Base-by-base conservation (phyloP, 2,888 invertebrate genomes). In the Mycalesis mineus region DNA sequence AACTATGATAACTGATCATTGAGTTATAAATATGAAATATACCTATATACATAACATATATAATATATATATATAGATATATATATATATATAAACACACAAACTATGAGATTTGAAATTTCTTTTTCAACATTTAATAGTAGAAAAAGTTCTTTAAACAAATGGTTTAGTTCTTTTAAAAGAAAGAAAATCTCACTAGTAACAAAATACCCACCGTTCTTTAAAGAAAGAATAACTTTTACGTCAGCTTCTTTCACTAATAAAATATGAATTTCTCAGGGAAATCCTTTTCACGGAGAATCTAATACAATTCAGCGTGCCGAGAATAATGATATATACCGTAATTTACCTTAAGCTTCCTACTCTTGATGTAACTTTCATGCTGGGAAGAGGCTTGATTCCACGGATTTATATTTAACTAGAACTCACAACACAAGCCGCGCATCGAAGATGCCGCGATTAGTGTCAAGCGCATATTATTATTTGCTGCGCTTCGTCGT, bases 261-360 rank as follows among this genome's bases (percentile, higher is more conserved):
- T 52, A 42, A 52, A 52, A 42, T 52, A 52, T 33, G 52, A 42
- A 42, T 42, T 52, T 42, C 42, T 31, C 8, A 36, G 33, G 42
- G 33, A 31, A 52, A 42, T 42, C 52, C 33, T 33, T 41, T 52
- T 52, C 42, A 41, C 15, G 42, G 9, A 52, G 31, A 52, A 13
- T 52, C 41, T 52, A 52, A 52, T 33, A 42, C 42, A 42, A 52
- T 8, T 28, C 31, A 17, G 11, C 42, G 52, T 52, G 52, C 52
- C 17, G 42, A n/a, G 50, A 52, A 42, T 52, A 33, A 41, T 15
- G 17, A 52, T 41, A 15, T 47, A 52, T 33, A 31, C 42, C 33
- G 33, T 33, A 52, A 41, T 39, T 51, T 29, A 31, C 29, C 29
- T 4, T 39, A 40, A 41, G 15, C 50, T 29, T 28, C 40, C 15